Conservation (phyloP, 2,797 vertebrate species). For the Lithobates pipiens region DNA sequence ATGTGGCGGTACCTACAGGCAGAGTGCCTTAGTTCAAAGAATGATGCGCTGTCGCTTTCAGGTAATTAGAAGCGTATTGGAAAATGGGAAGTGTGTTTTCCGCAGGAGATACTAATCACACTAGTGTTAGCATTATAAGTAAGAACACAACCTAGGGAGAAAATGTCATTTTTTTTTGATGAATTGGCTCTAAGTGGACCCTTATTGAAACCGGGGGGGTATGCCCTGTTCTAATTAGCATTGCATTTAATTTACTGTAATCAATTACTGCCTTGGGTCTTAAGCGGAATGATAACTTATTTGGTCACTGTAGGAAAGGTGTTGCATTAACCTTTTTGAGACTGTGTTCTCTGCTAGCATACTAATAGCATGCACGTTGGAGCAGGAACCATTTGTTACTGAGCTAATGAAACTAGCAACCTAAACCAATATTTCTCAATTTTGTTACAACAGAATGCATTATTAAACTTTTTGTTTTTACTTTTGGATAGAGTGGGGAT, state of each 20-base stretch:
- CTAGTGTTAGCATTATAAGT: background rate
- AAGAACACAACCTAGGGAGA: background rate
- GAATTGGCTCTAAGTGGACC: background rate
- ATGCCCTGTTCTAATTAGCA: constrained; percentile 6
- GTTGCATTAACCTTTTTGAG: background rate
- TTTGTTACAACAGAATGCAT: too few relatives aligned
- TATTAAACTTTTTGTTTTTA: too few relatives aligned
- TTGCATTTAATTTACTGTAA: constrained; percentile 21
- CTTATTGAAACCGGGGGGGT: background rate
- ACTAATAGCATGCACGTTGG: background rate
- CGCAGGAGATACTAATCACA: background rate
- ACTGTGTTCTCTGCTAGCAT: background rate
- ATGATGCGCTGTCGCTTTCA: constrained; percentile 9
- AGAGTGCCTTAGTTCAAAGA: constrained; percentile 38
- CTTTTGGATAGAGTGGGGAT: background rate
- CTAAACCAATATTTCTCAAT: too few relatives aligned
- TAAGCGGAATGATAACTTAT: background rate
- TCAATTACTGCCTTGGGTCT: background rate
- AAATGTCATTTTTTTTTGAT: background rate
- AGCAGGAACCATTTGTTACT: too few relatives aligned
- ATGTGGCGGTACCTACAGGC: constrained; percentile 25
- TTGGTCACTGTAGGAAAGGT: background rate
- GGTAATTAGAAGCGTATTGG: constrained; percentile 29
- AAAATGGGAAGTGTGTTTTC: constrained; percentile 17
- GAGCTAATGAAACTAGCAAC: too few relatives aligned